Evolutionary conservation across 2,797 vertebrate genomes (phyloP).

Genomic region (Orientallactaga sibirica): DNA sequence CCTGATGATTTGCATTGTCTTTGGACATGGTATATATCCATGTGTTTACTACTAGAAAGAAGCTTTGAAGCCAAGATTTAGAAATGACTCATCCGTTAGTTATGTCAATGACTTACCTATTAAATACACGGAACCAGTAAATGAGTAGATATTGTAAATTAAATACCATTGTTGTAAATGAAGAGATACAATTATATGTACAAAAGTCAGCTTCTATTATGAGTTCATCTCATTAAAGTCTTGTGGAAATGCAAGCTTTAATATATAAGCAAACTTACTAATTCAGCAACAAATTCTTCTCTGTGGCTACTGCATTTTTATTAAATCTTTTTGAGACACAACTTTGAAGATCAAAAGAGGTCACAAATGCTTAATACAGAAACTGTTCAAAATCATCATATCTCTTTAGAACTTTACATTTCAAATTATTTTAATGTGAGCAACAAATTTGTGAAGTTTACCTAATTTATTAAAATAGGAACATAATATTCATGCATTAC

Average conservation of each 20-base stretch:
- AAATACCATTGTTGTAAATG: neutral
- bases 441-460: neutral
- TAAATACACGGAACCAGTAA: neutral
- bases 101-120: too few species aligned
- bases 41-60: neutral
- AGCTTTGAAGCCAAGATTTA: neutral
- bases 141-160: neutral
- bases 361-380: constrained; percentile 22
- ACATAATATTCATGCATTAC: neutral
- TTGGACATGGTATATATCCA: neutral
- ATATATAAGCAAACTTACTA: neutral
- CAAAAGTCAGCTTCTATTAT: neutral
- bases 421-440: neutral
- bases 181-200: neutral
- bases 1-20: neutral
- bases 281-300: neutral
- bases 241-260: neutral
- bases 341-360: neutral
- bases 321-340: neutral
- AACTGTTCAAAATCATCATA: neutral
- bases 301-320: neutral
- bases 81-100: constrained; percentile 22
- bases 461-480: neutral
- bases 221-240: neutral
- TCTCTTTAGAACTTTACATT: neutral